Evolutionary conservation across 2,888 invertebrate species (phyloP), one percentile per base, ranked within the genome.

Genomic region (Zhuqinia jingwanae): DNA sequence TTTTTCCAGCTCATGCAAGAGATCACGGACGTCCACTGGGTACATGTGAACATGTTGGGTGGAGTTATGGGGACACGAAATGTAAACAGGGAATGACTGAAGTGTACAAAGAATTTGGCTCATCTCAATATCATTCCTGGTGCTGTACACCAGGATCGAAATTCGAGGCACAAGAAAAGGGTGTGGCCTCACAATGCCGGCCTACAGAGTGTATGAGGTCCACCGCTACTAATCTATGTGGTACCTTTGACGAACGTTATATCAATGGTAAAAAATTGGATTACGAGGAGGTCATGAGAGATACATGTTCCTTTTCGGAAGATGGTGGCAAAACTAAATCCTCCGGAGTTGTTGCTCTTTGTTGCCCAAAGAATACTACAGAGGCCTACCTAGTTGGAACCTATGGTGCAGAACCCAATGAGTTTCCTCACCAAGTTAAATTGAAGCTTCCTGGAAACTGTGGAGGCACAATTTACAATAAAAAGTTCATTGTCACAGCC

Each of bases 381-480:
- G 58, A 82, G 6, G 47, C 13, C 0, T 15, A 42, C 0, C 70
- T 70, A 2, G 58, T 20, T 2, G 2, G 13, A 3, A 13, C 25
- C 13, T 11, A 11, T 10, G 73, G 73, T 36, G 73, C 73, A 45
- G 73, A 73, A 20, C 10, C 10, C 3, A 42, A 73, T 22, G 73
- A 73, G 22, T 73, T 73, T 47, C 73, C 73, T 20, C 47, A 45
- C 25, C 11, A 17, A 15, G 73, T 22, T 8, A 20, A 22, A 20
- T 8, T 73, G 20, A 47, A 22, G 17, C n/a, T 65, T 22, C 42
- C 42, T 15, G 58, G 6, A 5, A 10, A 58, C 13, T 73, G 73
- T 22, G 73, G 73, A n/a, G 73, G 73, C 2, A 73, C 73, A 11
- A 20, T 73, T 42, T 73, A 73, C 36, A 73, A 73, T 17, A 45